These are phyloP conservation scores for Cheilosia grossa DNA, from an alignment of 2,888 invertebrate species.

Conservation along the genomic window DNA sequence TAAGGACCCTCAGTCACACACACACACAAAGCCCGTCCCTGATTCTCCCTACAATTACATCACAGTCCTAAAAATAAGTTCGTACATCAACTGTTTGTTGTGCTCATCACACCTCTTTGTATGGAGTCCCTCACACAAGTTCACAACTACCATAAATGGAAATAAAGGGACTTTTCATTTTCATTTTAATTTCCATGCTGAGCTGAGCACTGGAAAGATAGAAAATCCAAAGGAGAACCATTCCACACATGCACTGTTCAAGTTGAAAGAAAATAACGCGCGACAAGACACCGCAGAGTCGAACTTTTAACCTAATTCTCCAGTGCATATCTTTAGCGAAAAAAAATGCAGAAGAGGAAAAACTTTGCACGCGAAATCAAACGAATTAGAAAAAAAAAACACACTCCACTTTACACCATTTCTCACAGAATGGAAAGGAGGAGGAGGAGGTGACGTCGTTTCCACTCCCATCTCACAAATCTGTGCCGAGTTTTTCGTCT, in stretches of 20 bases:
- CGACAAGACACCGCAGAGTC: conserved; percentile 60
- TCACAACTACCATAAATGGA: conserved; percentile 6
- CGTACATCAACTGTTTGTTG: background rate
- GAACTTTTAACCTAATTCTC: conserved; percentile 73
- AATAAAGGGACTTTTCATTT: background rate
- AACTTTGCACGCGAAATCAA: conserved; percentile 54
- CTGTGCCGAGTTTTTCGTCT: conserved; percentile 64
- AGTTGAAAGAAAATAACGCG: conserved; percentile 50
- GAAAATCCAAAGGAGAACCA: conserved; percentile 7
- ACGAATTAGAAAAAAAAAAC: conserved; percentile 46
- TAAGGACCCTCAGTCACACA: conserved; percentile 50
- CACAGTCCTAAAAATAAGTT: conserved; percentile 37
- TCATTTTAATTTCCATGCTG: background rate
- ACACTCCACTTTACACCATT: conserved; percentile 52
- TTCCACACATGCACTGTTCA: conserved; percentile 56
- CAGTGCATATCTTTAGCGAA: conserved; percentile 20
- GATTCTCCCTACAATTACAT: conserved; percentile 46
- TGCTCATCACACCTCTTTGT: conserved; percentile 20
- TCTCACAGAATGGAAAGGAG: background rate
- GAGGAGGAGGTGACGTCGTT: background rate
- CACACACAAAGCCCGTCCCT: conserved; percentile 17
- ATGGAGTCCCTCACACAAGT: background rate
- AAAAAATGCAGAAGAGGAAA: background rate
- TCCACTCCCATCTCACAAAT: conserved; percentile 31
- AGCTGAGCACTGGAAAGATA: background rate